These are phyloP conservation scores for Otolemur crassicaudatus DNA, from an alignment of 2,797 vertebrate genomes.

Conservation along the genomic window DNA sequence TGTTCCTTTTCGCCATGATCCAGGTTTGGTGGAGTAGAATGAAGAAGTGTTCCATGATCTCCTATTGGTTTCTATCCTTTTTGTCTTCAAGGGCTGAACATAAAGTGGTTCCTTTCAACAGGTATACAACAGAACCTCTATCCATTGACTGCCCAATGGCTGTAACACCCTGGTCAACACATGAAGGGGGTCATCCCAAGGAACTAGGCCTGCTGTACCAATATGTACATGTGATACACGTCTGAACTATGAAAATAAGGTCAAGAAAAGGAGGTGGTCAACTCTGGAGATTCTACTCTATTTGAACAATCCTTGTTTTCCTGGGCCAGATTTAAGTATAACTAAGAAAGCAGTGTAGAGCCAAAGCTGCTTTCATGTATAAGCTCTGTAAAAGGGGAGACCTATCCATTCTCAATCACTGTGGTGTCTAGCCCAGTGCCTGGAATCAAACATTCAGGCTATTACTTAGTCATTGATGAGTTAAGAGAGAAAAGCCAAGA, in stretches of 20 bases:
- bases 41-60: neutral
- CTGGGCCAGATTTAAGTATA: neutral
- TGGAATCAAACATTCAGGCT: neutral
- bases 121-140: no score
- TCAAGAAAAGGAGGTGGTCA: no score
- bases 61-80: neutral
- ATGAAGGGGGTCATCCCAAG: no score
- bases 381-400: neutral
- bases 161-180: no score
- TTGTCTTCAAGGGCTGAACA: neutral
- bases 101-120: neutral
- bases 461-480: neutral
- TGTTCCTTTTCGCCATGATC: neutral
- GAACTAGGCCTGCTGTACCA: no score
- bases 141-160: no score
- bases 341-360: neutral
- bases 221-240: no score
- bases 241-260: no score
- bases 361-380: rapidly evolving
- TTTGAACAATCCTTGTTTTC: neutral
- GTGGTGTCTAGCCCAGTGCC: neutral
- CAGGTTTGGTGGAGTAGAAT: neutral
- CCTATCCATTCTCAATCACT: neutral
- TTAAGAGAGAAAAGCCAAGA: neutral
- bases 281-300: no score